Evolutionary conservation across 2,797 vertebrate species (phyloP).

Genomic region (Acanthurus lineatus): DNA sequence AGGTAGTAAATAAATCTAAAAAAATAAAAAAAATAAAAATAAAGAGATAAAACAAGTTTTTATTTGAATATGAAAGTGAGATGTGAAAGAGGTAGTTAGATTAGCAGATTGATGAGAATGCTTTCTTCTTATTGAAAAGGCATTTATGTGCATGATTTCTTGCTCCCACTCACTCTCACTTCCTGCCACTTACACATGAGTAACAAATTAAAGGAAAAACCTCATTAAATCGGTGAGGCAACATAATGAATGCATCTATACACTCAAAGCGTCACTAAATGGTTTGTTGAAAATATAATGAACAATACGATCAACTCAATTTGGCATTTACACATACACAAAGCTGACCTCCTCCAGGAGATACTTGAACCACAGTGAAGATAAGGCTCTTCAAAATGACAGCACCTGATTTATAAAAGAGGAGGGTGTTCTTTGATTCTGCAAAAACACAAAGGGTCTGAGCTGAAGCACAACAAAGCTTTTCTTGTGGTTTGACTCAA

Average conservation of each 20-base stretch:
- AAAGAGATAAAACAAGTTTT: neutral
- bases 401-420: neutral
- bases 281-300: neutral
- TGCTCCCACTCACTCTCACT: conserved; percentile 25
- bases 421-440: neutral
- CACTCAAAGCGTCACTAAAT: neutral
- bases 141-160: neutral
- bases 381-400: neutral
- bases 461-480: neutral
- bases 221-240: conserved; percentile 15
- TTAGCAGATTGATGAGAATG: too few species aligned
- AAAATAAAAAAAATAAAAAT: neutral
- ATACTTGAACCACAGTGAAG: neutral
- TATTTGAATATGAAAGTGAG: neutral
- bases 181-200: conserved; percentile 16
- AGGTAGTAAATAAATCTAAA: neutral
- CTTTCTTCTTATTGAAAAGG: too few species aligned
- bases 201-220: conserved; percentile 12
- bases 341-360: neutral
- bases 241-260: conserved; percentile 15
- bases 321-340: neutral
- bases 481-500: neutral
- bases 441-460: neutral
- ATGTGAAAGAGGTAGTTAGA: neutral
- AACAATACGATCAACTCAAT: neutral